phyloP scores from a whole-genome alignment of 2,113 vertebrate species.

The Nipponia nippon region DNA sequence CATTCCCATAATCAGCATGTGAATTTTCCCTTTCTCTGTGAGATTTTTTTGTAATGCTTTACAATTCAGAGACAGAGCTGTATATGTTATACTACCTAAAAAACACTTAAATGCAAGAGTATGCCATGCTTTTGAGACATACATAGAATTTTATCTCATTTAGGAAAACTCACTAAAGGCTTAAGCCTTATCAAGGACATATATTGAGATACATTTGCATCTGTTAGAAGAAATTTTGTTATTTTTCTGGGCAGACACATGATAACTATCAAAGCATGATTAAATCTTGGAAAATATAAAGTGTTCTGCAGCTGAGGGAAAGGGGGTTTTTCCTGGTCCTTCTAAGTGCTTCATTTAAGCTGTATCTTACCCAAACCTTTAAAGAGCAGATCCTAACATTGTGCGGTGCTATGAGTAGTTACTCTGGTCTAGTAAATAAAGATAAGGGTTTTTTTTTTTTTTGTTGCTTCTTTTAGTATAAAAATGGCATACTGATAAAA shows the following conservation, averaged over 20 bases:
- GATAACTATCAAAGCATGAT: background rate
- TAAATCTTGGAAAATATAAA: background rate
- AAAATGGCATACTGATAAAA: background rate
- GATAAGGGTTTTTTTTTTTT: no score
- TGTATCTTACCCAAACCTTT: background rate
- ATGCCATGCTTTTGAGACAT: background rate
- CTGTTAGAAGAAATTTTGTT: background rate
- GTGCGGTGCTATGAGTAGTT: background rate
- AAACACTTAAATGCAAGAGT: background rate
- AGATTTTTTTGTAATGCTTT: background rate
- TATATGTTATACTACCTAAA: background rate
- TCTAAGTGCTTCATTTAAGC: background rate
- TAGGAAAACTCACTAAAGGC: background rate
- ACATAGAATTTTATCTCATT: background rate
- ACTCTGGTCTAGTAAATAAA: background rate
- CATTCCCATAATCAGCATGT: background rate
- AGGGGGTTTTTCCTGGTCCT: background rate
- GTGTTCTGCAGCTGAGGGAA: background rate
- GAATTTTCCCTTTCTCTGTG: background rate
- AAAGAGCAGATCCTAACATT: background rate
- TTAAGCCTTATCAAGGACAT: background rate
- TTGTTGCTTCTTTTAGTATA: no score
- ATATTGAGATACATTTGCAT: background rate
- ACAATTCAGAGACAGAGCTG: background rate
- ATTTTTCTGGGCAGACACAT: background rate